Evolutionary conservation across 1,140 invertebrate species (phyloP), one percentile per base, ranked within the genome.

Genomic region (Aphis craccivora): DNA sequence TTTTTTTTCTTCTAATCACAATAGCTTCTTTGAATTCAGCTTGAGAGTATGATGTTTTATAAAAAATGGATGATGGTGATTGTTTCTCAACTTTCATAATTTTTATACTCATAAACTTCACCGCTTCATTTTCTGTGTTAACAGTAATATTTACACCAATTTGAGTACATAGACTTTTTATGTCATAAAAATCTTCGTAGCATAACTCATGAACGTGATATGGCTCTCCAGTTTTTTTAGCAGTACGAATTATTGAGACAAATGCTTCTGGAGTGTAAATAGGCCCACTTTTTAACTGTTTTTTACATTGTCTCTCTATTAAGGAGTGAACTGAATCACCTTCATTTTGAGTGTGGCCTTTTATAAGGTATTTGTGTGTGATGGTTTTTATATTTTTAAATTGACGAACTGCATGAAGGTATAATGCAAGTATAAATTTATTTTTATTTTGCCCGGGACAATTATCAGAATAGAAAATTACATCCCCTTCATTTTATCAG

Each of bases 381-480:
- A 94, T 94, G 1, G 94, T 67, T 45, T 25, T 89, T 48, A 88
- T 81, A 51, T 90, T 86, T 45, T 76, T 83, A 5, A 76, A 76
- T 76, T 76, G 67, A 76, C n/a, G 67, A 37, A 94, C 67, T 51
- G 90, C 93, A 48, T 94, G 30, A 43, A 92, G 1, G 40, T 94
- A 94, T 37, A 94, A 35, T 43, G 93, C 86, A 48, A 51, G 25
- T 76, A 86, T 86, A 86, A 91, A 94, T 60, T 91, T 91, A 94
- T 92, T 94, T 87, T 94, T 94, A 89, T 94, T 48, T 45, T 94
- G 94, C 30, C 94, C 94, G n/a, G 43, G 48, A 87, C 94, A 94
- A 93, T 94, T 94, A 67, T 94, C 94, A 0, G 94, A 94, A 93
- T 94, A 94, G 83, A 94, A 94, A 55, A 94, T 94, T 20, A 94